Base-by-base conservation (phyloP, 2,888 invertebrate genomes). In the Polydrusus tereticollis region DNA sequence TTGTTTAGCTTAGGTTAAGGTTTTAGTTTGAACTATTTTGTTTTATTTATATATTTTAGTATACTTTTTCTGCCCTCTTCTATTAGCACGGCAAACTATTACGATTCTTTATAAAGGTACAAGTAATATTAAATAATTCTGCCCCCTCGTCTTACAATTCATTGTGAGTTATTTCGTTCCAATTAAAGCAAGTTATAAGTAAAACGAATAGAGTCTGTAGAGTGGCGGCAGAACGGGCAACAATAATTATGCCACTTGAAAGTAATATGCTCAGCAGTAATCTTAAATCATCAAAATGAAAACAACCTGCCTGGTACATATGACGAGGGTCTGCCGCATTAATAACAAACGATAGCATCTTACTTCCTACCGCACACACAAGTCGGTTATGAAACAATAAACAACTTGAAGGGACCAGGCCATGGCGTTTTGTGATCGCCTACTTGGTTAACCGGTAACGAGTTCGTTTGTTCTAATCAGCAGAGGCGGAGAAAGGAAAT, bases 271-370 rank as follows among this genome's bases (percentile, higher is more conserved):
- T 78, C 43, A 65, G 55, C 66, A 38, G 41, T 67, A 58, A 67
- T 82, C 82, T 83, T 83, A 83, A 83, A 83, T 83, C 83, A 83
- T 83, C 82, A 80, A 82, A 83, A 83, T 82, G 82, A 82, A 83
- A 82, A 59, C 82, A 78, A 79, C 79, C 80, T 80, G 82, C 80
- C 81, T 80, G 76, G 79, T 80, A 77, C 81, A 80, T 80, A 80
- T 83, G 83, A 83, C 81, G 81, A 83, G 83, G 82, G 82, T 82
- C 82, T 74, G 79, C 36, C 41, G 66, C 81, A 82, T 82, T 83
- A 83, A 83, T 83, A 82, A 82, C 80, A 76, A 43, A 67, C 43
- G 66, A 67, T 67, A 67, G 12, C 58, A 67, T 67, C 66, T 67
- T 67, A 81, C 81, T 82, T 81, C 82, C 82, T 82, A 79, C 80